Percentiles rank a stretch among this genome's conserved stretches.
Evolutionary conservation across 2,797 vertebrate genomes (phyloP).

Genomic region (Caiman crocodilus): DNA sequence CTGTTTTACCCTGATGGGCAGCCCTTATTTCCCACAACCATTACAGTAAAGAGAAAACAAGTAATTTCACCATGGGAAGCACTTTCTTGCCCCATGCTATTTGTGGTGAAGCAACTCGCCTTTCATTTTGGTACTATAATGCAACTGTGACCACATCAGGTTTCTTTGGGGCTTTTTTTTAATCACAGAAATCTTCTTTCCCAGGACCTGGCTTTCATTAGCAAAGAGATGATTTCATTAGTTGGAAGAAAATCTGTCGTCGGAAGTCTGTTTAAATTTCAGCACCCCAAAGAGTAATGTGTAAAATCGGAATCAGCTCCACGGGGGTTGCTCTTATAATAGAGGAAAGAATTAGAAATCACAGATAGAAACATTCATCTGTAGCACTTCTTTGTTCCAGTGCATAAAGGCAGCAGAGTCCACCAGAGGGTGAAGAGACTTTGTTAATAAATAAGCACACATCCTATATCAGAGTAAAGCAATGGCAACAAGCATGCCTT

Average conservation of each 20-base stretch:
- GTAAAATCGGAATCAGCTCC: slow-evolving; percentile 18
- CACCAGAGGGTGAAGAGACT: not conserved
- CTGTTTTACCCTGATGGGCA: accelerated
- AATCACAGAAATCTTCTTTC: not conserved
- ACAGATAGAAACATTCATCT: not conserved
- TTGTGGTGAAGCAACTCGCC: accelerated
- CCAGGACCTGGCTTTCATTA: slow-evolving; percentile 65
- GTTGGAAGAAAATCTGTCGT: slow-evolving; percentile 40
- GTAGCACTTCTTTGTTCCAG: slow-evolving; percentile 9
- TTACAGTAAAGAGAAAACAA: not conserved
- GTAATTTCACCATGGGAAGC: not conserved
- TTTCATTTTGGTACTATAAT: accelerated
- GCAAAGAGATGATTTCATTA: slow-evolving; percentile 56
- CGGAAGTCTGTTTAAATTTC: slow-evolving; percentile 68
- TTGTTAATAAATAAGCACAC: not conserved
- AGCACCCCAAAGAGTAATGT: slow-evolving; percentile 67
- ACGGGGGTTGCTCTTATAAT: slow-evolving; percentile 33
- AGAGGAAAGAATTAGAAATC: slow-evolving; percentile 61
- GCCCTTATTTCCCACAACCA: not conserved
- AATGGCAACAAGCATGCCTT: not conserved
- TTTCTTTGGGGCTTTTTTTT: not conserved
- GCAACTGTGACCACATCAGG: not conserved
- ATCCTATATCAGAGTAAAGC: not conserved
- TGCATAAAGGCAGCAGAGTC: not conserved
- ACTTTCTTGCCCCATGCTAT: accelerated